Base-by-base conservation (phyloP, 2,797 vertebrate genomes). In the Chromobotia macracanthus region DNA sequence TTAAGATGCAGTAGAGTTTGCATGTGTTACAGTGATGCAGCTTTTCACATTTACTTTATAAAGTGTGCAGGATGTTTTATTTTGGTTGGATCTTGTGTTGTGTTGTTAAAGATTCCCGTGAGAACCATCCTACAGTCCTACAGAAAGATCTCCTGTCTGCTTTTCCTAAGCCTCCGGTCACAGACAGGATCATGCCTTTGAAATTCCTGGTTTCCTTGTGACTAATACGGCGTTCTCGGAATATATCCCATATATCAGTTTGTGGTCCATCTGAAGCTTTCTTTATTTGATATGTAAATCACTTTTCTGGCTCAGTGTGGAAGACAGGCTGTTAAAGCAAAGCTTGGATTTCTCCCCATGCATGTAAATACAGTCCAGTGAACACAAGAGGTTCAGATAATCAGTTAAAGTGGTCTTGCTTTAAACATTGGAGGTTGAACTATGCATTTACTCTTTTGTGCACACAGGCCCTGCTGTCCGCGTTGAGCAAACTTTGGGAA, bases 401-500 rank as follows among this genome's bases (percentile, higher is more conserved):
- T 38, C 61, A 18, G 61, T 18, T 41, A n/a, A 38, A 71, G 69
- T 66, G 69, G 18, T 55, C 50, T 72, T 56, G 70, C 50, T 79
- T 72, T 19, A 79, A 79, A 79, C 69, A 72, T 65, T 48, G 8
- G 60, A 21, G 48, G 50, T 72, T 79, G 65, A 79, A 79, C 21
- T 31, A 64, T 63, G 72, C 46, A 18, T 72, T 63, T 21, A 31
- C 23, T 56, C 38, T 10, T 3, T 68, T 73, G 64, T 82, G 53
- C 61, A 56, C 71, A 67, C 80, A 80, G 83, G 77, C 25, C 28
- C 69, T 5, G 15, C 61, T 46, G 63, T 46, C 53, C 5, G 21
- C 64, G 48, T 23, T 83, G 70, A 76, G 75, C 72, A 81, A 66
- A 60, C 64, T 48, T 38, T 66, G 70, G 80, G 25, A 77, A 66